Base-by-base conservation (phyloP, 2,888 invertebrate genomes). In the Xanthia togata region DNA sequence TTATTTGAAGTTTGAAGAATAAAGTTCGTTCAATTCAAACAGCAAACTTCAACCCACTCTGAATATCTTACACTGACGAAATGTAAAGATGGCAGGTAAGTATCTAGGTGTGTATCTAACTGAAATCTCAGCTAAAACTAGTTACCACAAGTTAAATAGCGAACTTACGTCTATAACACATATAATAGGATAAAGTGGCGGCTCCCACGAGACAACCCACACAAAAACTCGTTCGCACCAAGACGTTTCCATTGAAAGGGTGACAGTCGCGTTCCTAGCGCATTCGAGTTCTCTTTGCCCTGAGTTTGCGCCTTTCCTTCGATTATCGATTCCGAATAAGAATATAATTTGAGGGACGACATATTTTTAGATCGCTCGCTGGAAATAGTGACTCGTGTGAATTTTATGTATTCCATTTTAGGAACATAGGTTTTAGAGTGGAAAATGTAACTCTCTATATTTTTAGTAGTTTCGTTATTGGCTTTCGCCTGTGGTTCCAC, bases 141-240 rank as follows among this genome's bases (percentile, higher is more conserved):
- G 88, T 86, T 84, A 73, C n/a, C 70, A 76, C 88, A 79, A 88
- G 88, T 85, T 76, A 81, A 82, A 84, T 78, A 79, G 78, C 83
- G 17, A 84, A 83, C 77, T 73, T 73, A 73, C 79, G 78, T 79
- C 70, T 85, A 88, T 88, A 90, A 89, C 91, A 90, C 76, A 90
- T 89, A 89, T 87, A 88, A 86, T 90, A 88, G 88, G 86, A 89
- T 87, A 88, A 89, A 88, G 83, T 84, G 87, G 83, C 76, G 81
- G 89, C 92, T 92, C 93, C 92, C 92, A 93, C 93, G 92, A 89
- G 83, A 85, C 89, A 83, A 78, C 89, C 93, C 87, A 92, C 92
- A 91, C 92, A 92, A 91, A 91, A 92, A 93, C 94, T 92, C 86
- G 93, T 92, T 91, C 87, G 87, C 87, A 87, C 86, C 87, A 89